Evolutionary conservation across 2,888 invertebrate species (phyloP).

Genomic region (Noctuana brunneofusca): DNA sequence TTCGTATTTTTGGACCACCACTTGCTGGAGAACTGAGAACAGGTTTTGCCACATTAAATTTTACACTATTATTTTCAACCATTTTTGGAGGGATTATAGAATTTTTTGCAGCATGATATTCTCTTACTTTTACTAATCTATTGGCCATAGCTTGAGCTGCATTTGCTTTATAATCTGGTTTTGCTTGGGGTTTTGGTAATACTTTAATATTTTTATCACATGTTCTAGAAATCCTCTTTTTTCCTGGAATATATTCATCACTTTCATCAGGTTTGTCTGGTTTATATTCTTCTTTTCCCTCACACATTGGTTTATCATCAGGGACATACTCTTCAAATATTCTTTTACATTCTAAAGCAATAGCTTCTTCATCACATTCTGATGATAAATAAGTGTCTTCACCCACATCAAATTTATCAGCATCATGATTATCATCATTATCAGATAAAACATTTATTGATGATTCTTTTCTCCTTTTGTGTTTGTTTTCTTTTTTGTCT

Average conservation of each 20-base stretch:
- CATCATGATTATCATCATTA: constrained; percentile 52
- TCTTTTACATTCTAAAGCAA: constrained; percentile 91
- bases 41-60: constrained; percentile 59
- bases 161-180: constrained; percentile 79
- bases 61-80: constrained; percentile 51
- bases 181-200: constrained; percentile 60
- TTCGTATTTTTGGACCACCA: constrained; percentile 80
- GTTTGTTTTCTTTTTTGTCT: constrained; percentile 48
- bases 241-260: constrained; percentile 75
- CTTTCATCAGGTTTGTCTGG: constrained; percentile 52
- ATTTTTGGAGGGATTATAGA: constrained; percentile 28
- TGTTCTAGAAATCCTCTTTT: constrained; percentile 89
- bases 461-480: constrained; percentile 42
- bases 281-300: constrained; percentile 51
- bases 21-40: constrained; percentile 52
- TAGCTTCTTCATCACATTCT: constrained; percentile 86
- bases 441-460: constrained; percentile 44
- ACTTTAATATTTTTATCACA: constrained; percentile 75
- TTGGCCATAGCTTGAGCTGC: constrained; percentile 82
- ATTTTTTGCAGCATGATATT: constrained; percentile 70
- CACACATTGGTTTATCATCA: constrained; percentile 53
- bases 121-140: constrained; percentile 74
- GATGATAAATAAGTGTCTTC: constrained; percentile 59
- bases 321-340: constrained; percentile 92
- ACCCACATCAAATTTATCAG: constrained; percentile 49